Evolutionary conservation across 2,888 invertebrate species (phyloP), one percentile per base, ranked within the genome.

Genomic region (Cybosia mesomella): DNA sequence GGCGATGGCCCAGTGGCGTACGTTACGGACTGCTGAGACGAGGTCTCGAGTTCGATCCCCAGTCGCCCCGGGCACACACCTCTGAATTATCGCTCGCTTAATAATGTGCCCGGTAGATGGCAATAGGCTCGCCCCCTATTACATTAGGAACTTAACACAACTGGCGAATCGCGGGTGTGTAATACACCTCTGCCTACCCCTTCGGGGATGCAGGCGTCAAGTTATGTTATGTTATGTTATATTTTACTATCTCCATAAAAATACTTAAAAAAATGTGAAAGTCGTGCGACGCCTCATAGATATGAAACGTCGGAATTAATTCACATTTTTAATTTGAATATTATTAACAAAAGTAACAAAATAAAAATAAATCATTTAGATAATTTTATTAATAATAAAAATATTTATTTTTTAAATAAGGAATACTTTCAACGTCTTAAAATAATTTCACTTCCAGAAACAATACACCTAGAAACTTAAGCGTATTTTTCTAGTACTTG

Each of bases 311-410:
- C n/a, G 18, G 8, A 49, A 49, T n/a, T 49, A 49, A n/a, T 49
- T 49, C 49, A 49, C 49, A 49, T 49, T n/a, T n/a, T 49, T 49
- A 49, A 49, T 49, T 49, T 49, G 18, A 49, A 49, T 49, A 49
- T n/a, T 49, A 49, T n/a, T 49, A 49, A 49, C 49, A 49, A 49
- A 43, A 49, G n/a, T n/a, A 49, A 49, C 49, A 49, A 49, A 49
- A 49, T 9, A 49, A 49, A 39, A 49, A n/a, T 49, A 49, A 49
- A 49, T 49, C 49, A 49, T 49, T 49, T 49, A 49, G 49, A 49
- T 49, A 49, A 49, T 49, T n/a, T 49, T 49, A n/a, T n/a, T n/a
- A 49, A n/a, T 49, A n/a, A 49, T n/a, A n/a, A 49, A 49, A 49
- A n/a, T 39, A 39, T 39, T 39, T 39, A 49, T 49, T 49, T 49